Base-by-base conservation (phyloP, 1,140 invertebrate genomes). In the Drosophila pruinosa region DNA sequence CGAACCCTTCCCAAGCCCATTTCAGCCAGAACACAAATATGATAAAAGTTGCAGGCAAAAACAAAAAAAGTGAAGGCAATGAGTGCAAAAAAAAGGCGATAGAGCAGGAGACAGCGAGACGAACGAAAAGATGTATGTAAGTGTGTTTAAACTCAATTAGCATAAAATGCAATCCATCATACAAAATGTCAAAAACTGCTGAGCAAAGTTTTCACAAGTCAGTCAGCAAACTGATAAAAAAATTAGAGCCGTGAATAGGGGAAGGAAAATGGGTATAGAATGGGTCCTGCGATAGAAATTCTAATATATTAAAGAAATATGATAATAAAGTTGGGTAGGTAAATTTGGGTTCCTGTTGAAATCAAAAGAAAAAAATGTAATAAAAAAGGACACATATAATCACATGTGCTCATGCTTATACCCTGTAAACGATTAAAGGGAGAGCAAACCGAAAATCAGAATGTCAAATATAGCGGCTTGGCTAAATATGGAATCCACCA, bases 111-210 rank as follows among this genome's bases (percentile, higher is more conserved):
- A 14, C 21, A 26, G 38, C 15, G 28, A 38, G 19, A 28, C 28
- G 48, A 65, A 31, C 1, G 7, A 31, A 31, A 17, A 31, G 62
- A 61, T 59, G 36, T 61, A 15, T 31, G 10, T 59, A 15, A 75
- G 69, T 86, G 81, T 82, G 72, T 72, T 88, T 80, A 82, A 88
- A 88, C 82, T 88, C 78, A 88, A 88, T 88, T 88, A 88, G 82
- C 82, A 88, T 88, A 88, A 88, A 88, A 74, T 88, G 82, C 82
- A 88, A 88, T 88, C 82, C 82, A 88, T 88, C 82, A 88, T 88
- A 74, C 31, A 88, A 88, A 88, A 88, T 88, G 82, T 88, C 82
- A 88, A 88, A 88, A 88, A 88, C 82, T 88, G 82, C 82, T 88
- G 82, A 88, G 82, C 82, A 78, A 88, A 88, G 78, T 82, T 86